These are phyloP conservation scores for Trichechus manatus DNA, from an alignment of 2,113 vertebrate species.

Conservation along the genomic window DNA sequence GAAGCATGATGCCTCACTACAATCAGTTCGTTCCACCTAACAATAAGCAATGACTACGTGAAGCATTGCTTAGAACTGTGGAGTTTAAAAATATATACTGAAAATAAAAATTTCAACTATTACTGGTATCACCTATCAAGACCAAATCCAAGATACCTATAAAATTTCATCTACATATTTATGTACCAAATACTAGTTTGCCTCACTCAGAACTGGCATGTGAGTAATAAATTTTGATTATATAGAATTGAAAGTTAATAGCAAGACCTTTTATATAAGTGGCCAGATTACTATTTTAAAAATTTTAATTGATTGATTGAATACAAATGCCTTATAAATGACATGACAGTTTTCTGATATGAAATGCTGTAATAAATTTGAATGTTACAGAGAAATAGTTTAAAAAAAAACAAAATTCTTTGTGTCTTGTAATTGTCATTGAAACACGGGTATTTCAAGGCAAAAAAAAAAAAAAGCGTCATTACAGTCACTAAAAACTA, in stretches of 20 bases:
- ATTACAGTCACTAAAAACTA: background rate
- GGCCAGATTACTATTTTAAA: background rate
- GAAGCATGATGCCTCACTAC: background rate
- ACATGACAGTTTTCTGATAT: background rate
- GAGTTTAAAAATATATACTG: background rate
- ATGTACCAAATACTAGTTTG: background rate
- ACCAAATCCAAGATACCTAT: background rate
- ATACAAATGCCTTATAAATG: slow-evolving; percentile 47
- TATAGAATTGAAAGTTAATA: background rate
- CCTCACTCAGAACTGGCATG: background rate
- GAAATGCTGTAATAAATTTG: background rate
- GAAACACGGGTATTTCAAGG: slow-evolving; percentile 18
- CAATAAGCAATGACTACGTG: background rate
- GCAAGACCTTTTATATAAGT: slow-evolving; percentile 19
- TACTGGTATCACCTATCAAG: background rate
- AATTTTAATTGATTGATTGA: background rate
- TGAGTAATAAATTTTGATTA: background rate
- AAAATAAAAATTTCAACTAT: slow-evolving; percentile 23
- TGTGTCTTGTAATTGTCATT: background rate
- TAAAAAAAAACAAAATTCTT: background rate
- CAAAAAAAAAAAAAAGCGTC: background rate
- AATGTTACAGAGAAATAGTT: background rate
- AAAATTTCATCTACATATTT: slow-evolving; percentile 20
- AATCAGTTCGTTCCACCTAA: background rate
- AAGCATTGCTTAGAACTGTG: background rate